Conservation (phyloP, 2,113 vertebrate species). For the Actinemys pallida region DNA sequence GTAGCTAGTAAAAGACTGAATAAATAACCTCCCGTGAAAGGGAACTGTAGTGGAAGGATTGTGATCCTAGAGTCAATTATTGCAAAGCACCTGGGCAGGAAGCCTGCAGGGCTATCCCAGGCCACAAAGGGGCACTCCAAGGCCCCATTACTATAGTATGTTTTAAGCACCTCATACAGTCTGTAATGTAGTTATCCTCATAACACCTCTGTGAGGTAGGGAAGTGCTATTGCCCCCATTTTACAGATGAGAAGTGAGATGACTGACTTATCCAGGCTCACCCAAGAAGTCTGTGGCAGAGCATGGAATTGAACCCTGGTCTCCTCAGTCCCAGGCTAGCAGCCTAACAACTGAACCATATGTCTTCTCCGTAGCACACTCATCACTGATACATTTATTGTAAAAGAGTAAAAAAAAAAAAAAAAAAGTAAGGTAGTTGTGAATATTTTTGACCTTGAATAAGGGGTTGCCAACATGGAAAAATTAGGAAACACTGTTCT, state of each 20-base stretch:
- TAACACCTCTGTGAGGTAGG: neutral
- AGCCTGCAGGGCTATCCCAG: neutral
- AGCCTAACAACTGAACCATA: neutral
- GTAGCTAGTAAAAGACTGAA: neutral
- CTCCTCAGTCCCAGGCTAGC: neutral
- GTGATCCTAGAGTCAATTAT: neutral
- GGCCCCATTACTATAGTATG: no score
- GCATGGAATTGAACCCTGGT: neutral
- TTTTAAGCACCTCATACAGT: no score
- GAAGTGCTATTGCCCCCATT: neutral
- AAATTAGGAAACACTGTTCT: neutral
- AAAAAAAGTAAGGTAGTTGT: no score
- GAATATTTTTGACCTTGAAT: neutral
- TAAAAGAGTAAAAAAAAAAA: no score
- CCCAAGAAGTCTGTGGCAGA: neutral
- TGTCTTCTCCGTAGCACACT: neutral
- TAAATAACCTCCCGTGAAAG: neutral
- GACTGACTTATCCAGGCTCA: rapidly evolving
- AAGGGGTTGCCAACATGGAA: neutral
- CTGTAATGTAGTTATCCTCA: no score
- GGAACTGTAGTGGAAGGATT: neutral
- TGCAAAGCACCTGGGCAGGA: no score
- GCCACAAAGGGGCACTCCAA: neutral
- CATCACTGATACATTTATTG: neutral
- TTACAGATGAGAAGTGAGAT: neutral